Percentiles rank a stretch among this genome's conserved stretches.
These are phyloP conservation scores for Sesamia nonagrioides DNA, from an alignment of 1,140 invertebrate species.

Conservation along the genomic window DNA sequence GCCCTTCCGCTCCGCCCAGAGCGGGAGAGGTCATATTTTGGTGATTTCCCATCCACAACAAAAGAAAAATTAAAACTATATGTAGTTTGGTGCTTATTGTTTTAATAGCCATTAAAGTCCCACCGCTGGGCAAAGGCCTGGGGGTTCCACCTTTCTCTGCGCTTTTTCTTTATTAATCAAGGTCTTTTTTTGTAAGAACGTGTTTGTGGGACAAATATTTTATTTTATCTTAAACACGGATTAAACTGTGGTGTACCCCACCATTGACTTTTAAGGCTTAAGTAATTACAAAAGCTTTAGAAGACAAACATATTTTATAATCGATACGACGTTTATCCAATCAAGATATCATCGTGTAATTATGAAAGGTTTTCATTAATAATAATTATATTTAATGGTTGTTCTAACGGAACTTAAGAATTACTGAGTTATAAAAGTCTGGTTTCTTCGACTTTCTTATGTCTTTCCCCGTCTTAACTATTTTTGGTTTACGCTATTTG, in stretches of 20 bases:
- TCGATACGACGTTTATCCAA: constrained; percentile 1
- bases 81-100: too few relatives aligned
- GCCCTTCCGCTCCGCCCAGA: too few relatives aligned
- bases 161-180: too few relatives aligned
- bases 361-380: neutral
- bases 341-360: neutral
- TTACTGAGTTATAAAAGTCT: neutral
- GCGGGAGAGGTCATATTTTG: too few relatives aligned
- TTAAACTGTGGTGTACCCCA: neutral
- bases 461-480: neutral
- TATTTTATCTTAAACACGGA: neutral
- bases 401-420: neutral
- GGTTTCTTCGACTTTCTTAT: neutral
- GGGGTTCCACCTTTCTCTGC: too few relatives aligned
- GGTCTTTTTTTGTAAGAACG: too few relatives aligned
- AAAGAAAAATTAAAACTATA: too few relatives aligned
- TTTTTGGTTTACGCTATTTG: too few relatives aligned
- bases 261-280: neutral
- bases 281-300: constrained; percentile 1
- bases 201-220: too few relatives aligned
- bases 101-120: too few relatives aligned
- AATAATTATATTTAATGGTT: neutral
- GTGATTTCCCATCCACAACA: too few relatives aligned
- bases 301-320: neutral
- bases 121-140: too few relatives aligned